These are phyloP conservation scores for Telenomus remus DNA, from an alignment of 1,140 invertebrate genomes.

Conservation along the genomic window DNA sequence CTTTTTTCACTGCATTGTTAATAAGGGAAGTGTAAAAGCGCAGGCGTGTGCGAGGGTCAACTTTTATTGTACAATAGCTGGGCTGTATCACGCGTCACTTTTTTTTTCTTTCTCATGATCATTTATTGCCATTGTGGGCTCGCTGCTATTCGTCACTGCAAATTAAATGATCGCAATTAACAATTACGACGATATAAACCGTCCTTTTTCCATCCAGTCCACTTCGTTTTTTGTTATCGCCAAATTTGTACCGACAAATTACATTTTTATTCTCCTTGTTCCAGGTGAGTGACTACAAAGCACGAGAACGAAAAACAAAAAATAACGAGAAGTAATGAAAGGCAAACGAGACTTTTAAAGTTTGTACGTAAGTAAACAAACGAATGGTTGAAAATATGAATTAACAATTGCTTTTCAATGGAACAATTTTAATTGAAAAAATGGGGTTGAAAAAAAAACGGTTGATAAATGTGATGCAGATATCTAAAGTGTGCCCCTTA, in stretches of 20 bases:
- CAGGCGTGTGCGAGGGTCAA: conserved; percentile 37
- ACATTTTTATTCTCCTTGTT: not conserved
- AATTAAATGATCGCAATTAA: conserved; percentile 25
- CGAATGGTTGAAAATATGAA: too few relatives aligned
- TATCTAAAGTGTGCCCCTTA: conserved; percentile 46
- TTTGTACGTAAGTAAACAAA: too few relatives aligned
- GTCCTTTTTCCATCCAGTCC: not conserved
- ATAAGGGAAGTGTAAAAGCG: conserved; percentile 27
- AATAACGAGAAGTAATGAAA: too few relatives aligned
- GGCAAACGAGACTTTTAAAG: too few relatives aligned
- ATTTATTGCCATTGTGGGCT: conserved; percentile 29
- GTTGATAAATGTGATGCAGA: too few relatives aligned
- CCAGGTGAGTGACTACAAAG: too few relatives aligned
- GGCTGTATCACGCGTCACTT: conserved; percentile 4
- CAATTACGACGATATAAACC: conserved; percentile 17
- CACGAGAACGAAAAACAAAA: too few relatives aligned
- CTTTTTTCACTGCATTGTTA: conserved; percentile 28
- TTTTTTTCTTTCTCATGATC: conserved; percentile 26
- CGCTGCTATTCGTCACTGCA: conserved; percentile 16
- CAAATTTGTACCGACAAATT: not conserved
- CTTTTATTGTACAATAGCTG: conserved; percentile 43
- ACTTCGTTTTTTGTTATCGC: conserved; percentile 2
- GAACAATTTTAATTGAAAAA: too few relatives aligned
- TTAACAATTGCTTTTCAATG: too few relatives aligned
- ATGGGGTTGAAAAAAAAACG: too few relatives aligned